Evolutionary conservation across 37 sponge, comb jelly and placozoan species (phyloP).

Genomic region (Haliclona indistincta): DNA sequence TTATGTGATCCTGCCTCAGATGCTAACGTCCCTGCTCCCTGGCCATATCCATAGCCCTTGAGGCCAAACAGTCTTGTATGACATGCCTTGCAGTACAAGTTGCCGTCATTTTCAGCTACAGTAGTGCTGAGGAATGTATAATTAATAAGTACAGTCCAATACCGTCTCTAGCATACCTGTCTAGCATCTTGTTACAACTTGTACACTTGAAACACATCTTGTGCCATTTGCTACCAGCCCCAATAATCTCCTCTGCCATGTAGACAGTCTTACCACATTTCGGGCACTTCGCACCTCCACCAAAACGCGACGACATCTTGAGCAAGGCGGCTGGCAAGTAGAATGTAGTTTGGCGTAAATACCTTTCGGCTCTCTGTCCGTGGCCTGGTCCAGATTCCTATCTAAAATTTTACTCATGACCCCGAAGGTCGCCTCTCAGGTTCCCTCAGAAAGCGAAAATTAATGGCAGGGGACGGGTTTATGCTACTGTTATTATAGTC

Average conservation of each 20-base stretch:
- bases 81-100: slow-evolving; percentile 79
- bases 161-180: slow-evolving; percentile 24
- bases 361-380: too few species aligned
- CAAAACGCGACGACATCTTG: slow-evolving; percentile 32
- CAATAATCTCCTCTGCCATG: slow-evolving; percentile 89
- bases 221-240: slow-evolving; percentile 74
- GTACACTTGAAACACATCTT: slow-evolving; percentile 87
- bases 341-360: too few species aligned
- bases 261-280: slow-evolving; percentile 88
- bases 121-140: background rate
- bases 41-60: slow-evolving; percentile 80
- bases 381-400: too few species aligned
- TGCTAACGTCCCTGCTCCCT: slow-evolving; percentile 66
- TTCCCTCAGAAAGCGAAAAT: too few species aligned
- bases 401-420: too few species aligned
- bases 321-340: too few species aligned
- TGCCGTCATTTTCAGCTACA: slow-evolving; percentile 42
- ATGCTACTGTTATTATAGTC: too few species aligned
- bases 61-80: slow-evolving; percentile 65
- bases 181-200: slow-evolving; percentile 74
- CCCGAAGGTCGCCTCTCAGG: too few species aligned
- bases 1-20: too few species aligned
- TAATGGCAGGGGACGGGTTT: too few species aligned
- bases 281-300: slow-evolving; percentile 77
- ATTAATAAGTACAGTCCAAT: background rate